Evolutionary conservation across 2,113 vertebrate species (phyloP).

Genomic region (Pandion haliaetus): DNA sequence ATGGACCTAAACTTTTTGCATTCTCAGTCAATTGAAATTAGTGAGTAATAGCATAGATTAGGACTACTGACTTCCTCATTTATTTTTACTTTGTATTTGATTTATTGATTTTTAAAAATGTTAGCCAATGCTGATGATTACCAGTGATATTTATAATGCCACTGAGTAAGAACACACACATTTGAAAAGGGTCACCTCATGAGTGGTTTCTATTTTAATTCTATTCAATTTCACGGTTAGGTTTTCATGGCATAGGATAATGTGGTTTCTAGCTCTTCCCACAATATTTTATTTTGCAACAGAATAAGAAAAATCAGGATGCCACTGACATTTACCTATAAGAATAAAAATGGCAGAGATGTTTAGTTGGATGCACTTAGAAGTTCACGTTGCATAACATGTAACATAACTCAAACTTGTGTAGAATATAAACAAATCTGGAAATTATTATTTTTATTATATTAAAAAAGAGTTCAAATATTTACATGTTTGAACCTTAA

Average conservation of each 20-base stretch:
- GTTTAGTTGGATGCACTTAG: not conserved
- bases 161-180: not conserved
- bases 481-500: not conserved
- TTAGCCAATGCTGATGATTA: not conserved
- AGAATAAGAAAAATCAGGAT: not conserved
- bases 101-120: not conserved
- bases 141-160: not conserved
- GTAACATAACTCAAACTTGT: not conserved
- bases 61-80: not conserved
- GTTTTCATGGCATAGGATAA: not conserved
- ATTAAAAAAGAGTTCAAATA: not conserved
- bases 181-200: not conserved
- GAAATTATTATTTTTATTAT: not conserved
- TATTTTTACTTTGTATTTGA: not conserved
- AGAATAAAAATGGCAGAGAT: not conserved
- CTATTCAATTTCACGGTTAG: not conserved
- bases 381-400: not conserved
- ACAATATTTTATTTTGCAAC: not conserved
- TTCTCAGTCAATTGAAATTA: not conserved
- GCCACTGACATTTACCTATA: not conserved
- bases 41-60: not conserved
- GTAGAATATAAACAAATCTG: not conserved
- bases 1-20: too few species aligned
- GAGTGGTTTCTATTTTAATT: not conserved
- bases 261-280: not conserved